phyloP scores from a whole-genome alignment of 2,888 invertebrate genomes.

The Phanerotoma sp. region DNA sequence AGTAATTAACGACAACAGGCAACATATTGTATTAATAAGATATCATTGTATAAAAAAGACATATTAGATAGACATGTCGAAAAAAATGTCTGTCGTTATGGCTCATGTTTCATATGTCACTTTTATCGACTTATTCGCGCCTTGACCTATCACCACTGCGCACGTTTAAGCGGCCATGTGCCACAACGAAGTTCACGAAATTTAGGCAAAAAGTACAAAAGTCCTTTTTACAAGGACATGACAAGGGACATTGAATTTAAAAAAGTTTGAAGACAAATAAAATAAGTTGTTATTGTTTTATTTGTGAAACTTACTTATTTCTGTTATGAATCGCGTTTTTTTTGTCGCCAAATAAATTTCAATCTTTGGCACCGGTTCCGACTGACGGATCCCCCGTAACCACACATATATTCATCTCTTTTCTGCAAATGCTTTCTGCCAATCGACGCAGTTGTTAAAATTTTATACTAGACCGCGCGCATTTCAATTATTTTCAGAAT shows the following conservation, averaged over 20 bases:
- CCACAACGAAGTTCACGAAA: background rate
- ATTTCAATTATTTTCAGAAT: no score
- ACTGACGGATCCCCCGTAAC: background rate
- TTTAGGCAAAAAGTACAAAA: background rate
- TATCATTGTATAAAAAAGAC: no score
- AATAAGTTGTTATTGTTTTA: background rate
- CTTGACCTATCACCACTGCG: background rate
- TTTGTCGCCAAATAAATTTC: background rate
- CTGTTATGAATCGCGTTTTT: background rate
- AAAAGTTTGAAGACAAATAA: no score
- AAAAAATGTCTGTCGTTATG: no score
- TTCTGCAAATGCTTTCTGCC: no score
- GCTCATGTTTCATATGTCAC: background rate
- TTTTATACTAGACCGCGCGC: no score
- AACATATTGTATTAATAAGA: no score
- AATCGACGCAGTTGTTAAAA: no score
- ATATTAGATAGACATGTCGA: background rate
- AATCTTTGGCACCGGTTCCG: background rate
- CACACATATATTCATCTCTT: background rate
- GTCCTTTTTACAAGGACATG: background rate
- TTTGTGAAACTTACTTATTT: background rate
- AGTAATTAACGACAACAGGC: no score
- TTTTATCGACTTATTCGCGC: background rate
- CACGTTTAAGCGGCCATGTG: constrained; percentile 1
- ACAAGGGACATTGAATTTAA: background rate